Conservation (phyloP, 2,888 invertebrate genomes). For the Cephus pulcher region DNA sequence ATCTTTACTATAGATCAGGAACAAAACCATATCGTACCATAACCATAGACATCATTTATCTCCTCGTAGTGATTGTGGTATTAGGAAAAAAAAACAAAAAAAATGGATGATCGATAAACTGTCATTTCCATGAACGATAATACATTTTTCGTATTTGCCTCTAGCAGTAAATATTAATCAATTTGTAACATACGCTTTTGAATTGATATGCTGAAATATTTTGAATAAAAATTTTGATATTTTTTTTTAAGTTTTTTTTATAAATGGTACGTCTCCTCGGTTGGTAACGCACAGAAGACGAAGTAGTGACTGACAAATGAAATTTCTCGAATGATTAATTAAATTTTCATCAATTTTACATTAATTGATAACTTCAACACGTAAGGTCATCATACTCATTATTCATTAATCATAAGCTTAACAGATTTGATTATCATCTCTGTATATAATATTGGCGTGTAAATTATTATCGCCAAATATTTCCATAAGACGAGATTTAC, state of each 20-base stretch:
- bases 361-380: background rate
- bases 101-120: background rate
- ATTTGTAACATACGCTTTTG: background rate
- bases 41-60: background rate
- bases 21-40: background rate
- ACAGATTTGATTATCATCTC: background rate
- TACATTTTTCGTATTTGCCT: background rate
- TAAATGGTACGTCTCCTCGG: background rate
- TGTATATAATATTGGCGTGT: background rate
- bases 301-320: background rate
- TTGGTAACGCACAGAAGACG: background rate
- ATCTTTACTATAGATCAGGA: background rate
- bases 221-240: background rate
- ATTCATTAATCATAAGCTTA: too few relatives aligned
- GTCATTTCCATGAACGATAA: background rate
- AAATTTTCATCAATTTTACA: background rate
- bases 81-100: background rate
- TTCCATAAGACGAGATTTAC: background rate
- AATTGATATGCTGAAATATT: too few relatives aligned
- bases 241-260: background rate
- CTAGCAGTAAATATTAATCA: background rate
- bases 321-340: background rate
- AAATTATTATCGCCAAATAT: background rate
- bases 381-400: background rate
- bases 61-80: background rate